Conservation (phyloP, 2,113 vertebrate species). For the Sisor rabdophorus region DNA sequence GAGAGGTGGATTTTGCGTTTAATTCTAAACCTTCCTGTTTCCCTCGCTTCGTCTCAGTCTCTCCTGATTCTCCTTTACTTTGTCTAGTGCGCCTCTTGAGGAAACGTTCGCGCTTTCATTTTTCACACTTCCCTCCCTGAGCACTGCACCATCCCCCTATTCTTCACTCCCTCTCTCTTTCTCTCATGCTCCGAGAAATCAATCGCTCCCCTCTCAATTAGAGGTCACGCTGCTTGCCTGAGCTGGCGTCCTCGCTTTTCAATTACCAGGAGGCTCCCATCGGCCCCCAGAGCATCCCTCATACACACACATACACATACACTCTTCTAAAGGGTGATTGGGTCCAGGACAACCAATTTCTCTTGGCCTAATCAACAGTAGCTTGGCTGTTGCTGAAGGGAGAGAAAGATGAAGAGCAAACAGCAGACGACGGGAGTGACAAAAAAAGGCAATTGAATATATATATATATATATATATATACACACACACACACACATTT, state of each 20-base stretch:
- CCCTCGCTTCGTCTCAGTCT: constrained; percentile 9
- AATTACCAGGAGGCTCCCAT: constrained; percentile 68
- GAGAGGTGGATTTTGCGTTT: neutral
- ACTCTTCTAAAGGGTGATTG: constrained; percentile 60
- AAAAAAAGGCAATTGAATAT: neutral
- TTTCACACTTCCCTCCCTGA: constrained; percentile 19
- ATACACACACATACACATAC: constrained; percentile 25
- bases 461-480: no score
- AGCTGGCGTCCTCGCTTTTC: constrained; percentile 63
- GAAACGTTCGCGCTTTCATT: constrained; percentile 41
- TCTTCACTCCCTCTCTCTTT: constrained; percentile 27
- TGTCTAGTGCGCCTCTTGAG: constrained; percentile 27
- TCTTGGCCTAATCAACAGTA: constrained; percentile 70
- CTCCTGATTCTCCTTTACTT: constrained; percentile 8
- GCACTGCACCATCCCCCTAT: constrained; percentile 19
- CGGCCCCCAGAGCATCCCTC: constrained; percentile 44
- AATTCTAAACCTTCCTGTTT: neutral
- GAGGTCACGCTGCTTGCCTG: constrained; percentile 63
- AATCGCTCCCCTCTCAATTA: constrained; percentile 66
- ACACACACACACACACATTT: no score
- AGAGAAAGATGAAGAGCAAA: constrained; percentile 48
- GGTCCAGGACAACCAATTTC: constrained; percentile 71
- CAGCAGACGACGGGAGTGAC: constrained; percentile 19
- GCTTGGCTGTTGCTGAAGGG: constrained; percentile 59
- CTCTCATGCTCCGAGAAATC: constrained; percentile 62